phyloP scores from a whole-genome alignment of 2,113 vertebrate species.

The Entomyzon cyanotis region DNA sequence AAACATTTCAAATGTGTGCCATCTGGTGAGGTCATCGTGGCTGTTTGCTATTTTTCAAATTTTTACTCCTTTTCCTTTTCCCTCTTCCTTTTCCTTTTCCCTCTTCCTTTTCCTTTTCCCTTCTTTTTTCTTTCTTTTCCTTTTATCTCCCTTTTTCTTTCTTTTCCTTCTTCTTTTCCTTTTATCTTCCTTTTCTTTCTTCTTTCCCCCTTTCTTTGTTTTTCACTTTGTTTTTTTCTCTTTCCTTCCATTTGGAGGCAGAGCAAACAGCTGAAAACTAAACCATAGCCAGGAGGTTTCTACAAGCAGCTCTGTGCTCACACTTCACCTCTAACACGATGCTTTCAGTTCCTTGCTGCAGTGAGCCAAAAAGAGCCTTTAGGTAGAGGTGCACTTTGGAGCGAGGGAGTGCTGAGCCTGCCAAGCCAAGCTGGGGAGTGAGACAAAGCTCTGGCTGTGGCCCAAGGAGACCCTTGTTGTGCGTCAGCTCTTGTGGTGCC shows the following conservation, averaged over 20 bases:
- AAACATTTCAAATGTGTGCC: neutral
- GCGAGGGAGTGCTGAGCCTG: neutral
- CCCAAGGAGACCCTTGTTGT: neutral
- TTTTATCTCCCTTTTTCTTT: no score
- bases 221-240: neutral
- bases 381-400: neutral
- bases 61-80: accelerated
- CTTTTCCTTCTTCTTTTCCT: no score
- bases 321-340: accelerated
- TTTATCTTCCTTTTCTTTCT: no score
- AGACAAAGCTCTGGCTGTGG: neutral
- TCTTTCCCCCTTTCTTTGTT: neutral
- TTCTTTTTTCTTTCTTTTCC: accelerated
- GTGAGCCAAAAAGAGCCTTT: neutral
- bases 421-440: neutral
- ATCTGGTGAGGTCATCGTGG: neutral
- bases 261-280: neutral
- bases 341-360: neutral
- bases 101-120: accelerated
- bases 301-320: neutral
- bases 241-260: neutral
- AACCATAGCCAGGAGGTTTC: neutral
- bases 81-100: accelerated
- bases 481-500: neutral
- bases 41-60: neutral